Conservation (phyloP, 2,888 invertebrate genomes). For the Chironomus riparius region DNA sequence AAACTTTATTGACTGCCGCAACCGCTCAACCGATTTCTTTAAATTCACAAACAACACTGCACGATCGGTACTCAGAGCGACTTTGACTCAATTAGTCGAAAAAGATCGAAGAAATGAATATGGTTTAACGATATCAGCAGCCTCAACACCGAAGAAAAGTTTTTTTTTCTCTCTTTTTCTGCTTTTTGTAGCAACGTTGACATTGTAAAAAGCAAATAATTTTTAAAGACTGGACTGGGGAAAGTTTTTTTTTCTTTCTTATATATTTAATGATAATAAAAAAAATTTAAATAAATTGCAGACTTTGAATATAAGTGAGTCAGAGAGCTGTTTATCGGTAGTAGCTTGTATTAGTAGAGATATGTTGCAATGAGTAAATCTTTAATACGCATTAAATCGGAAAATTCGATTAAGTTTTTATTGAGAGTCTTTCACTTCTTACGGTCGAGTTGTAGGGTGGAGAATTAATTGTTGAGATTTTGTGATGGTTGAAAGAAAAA, state of each 20-base stretch:
- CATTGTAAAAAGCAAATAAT: slow-evolving; percentile 18
- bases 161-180: slow-evolving; percentile 14
- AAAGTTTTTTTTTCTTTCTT: slow-evolving; percentile 14
- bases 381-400: too few relatives aligned
- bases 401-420: too few relatives aligned
- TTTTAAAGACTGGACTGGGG: slow-evolving; percentile 17
- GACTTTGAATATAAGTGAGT: not conserved
- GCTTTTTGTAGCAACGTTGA: not conserved
- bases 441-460: too few relatives aligned
- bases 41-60: slow-evolving; percentile 2
- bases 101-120: not conserved
- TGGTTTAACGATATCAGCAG: slow-evolving; percentile 9
- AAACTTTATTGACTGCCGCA: too few relatives aligned
- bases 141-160: slow-evolving; percentile 4
- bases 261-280: not conserved
- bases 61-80: not conserved
- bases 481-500: too few relatives aligned
- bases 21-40: not conserved
- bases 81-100: slow-evolving; percentile 17
- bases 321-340: too few relatives aligned
- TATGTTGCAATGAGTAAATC: too few relatives aligned
- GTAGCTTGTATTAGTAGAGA: too few relatives aligned
- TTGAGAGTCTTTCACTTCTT: too few relatives aligned
- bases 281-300: not conserved
- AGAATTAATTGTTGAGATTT: too few relatives aligned